Evolutionary conservation across 64 coral and sea anemone species (phyloP), one percentile per base, ranked within the genome.

Genomic region (Actinia tenebrosa): DNA sequence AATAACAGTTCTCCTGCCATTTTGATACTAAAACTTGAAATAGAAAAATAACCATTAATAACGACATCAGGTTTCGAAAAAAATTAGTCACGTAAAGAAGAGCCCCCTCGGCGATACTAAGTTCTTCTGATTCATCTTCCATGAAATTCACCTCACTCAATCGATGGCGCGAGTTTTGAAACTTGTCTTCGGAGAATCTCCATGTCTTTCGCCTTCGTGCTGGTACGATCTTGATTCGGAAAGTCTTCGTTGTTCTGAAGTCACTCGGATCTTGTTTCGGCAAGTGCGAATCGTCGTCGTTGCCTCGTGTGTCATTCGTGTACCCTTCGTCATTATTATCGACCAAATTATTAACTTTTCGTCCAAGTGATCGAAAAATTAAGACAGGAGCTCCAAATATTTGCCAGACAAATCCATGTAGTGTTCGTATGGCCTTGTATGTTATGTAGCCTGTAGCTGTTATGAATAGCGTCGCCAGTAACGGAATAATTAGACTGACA

Each of bases 51-150:
- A 27, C n/a, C 69, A 75, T 75, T 26, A 75, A 81, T 20, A 81
- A 50, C 13, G 79, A 81, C 50, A 53, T 52, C 44, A 81, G 15
- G 16, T 4, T 81, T 1, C 22, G 79, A 5, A 81, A 50, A 81
- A 81, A 81, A 52, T 81, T 37, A n/a, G 79, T 18, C 42, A 81
- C 20, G 44, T 81, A 81, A 9, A 81, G 79, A 53, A 81, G 27
- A 22, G 16, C 0, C 22, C 79, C 79, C 17, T 81, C 79, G 45
- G 46, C 79, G 16, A 81, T 10, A 47, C 46, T 45, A 45, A 81
- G 43, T 7, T 81, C 27, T 75, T 15, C 22, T 42, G 26, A 75
- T 10, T 75, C 69, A 30, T 42, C 69, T 10, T 75, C 69, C 26
- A 22, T 27, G 23, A 2, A 18, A 64, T 71, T 27, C 66, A 66